Conservation (phyloP, 2,888 invertebrate genomes). For the Meiosimyza decipiens region DNA sequence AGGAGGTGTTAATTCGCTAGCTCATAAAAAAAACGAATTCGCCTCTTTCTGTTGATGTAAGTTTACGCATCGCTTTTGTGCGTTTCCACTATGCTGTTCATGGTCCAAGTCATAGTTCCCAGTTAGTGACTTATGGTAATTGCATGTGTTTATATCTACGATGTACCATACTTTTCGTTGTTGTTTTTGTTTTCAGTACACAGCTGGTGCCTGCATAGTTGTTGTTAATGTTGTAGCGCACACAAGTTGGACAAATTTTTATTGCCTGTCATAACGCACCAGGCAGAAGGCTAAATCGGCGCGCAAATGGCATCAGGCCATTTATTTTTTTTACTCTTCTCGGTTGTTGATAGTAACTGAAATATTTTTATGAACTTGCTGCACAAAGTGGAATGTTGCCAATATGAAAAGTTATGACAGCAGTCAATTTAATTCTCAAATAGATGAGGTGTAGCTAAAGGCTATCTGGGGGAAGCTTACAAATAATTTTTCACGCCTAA, state of each 20-base stretch:
- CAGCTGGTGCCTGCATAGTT: constrained; percentile 4
- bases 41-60: not conserved
- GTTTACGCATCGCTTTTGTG: too few relatives aligned
- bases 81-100: too few relatives aligned
- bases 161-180: not conserved
- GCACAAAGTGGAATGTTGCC: not conserved
- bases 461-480: too few relatives aligned
- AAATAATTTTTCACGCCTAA: too few relatives aligned
- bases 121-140: constrained; percentile 30
- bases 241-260: constrained; percentile 29
- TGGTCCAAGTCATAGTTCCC: too few relatives aligned
- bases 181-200: not conserved
- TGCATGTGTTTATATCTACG: constrained; percentile 5
- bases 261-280: constrained; percentile 5
- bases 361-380: too few relatives aligned
- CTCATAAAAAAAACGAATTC: not conserved
- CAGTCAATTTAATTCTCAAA: too few relatives aligned
- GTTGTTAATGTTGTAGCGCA: constrained; percentile 1
- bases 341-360: too few relatives aligned
- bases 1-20: constrained; percentile 1
- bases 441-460: too few relatives aligned
- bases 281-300: not conserved
- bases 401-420: not conserved
- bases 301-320: constrained; percentile 18
- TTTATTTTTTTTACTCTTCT: constrained; percentile 4